Base-by-base conservation (phyloP, 2,113 vertebrate genomes). In the Bungarus multicinctus region DNA sequence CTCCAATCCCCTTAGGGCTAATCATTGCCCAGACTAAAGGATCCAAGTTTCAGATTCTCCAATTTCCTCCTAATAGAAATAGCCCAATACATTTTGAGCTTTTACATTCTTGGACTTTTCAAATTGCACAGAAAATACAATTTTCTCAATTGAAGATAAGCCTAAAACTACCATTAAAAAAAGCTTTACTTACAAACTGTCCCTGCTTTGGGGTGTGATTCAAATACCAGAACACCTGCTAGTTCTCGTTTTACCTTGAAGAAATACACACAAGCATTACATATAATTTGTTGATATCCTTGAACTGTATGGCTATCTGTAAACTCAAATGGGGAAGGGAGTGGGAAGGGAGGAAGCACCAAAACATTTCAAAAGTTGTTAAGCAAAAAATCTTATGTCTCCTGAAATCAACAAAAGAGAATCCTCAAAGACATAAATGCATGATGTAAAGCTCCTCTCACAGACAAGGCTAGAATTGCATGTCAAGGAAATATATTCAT, bases 171-270 rank as follows among this genome's bases (percentile, higher is more conserved):
- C 27, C 45, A 52, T 89, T 58, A 3, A 53, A 90, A 50, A 27
- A 94, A 52, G 88, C 87, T 95, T 94, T 92, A 99, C 99, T 99
- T 98, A 99, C 99, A 97, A 91, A 99, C 99, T 0, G 99, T 99
- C 96, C 99, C 99, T 96, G 98, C 98, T 97, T 99, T 99, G 85
- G 98, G 98, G 91, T 99, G 99, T 20, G 99, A 99, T 97, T 99
- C 99, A 96, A 99, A 99, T 95, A 99, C 98, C 89, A 99, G 98
- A 92, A 99, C 98, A 85, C 99, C 99, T 5, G 99, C 98, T 95
- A 99, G 97, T 92, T 99, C 99, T 91, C 98, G 97, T 95, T 99
- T 99, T 52, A 99, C 99, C 99, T 99, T 97, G 89, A 95, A 90
- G 81, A 16, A 92, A 97, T 2, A 90, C 18, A 81, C 8, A 85